Evolutionary conservation across 2,888 invertebrate genomes (phyloP), one percentile per base, ranked within the genome.

Genomic region (Cryptocephalus moraei): DNA sequence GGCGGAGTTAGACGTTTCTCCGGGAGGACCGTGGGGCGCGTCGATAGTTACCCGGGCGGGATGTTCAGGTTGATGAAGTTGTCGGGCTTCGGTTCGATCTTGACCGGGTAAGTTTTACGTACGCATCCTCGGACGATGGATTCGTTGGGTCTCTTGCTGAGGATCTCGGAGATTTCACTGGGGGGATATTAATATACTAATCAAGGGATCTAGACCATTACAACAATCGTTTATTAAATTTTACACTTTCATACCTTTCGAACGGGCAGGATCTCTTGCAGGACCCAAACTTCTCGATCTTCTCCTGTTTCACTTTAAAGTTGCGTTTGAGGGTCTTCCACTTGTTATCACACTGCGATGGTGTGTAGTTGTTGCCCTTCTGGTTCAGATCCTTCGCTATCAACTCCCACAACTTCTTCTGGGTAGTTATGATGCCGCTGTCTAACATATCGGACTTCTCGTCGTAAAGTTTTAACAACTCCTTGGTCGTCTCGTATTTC

Each of bases 401-500:
- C 2, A 56, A 33, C 46, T 56, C 54, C 56, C 56, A 56, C 31
- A 56, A 38, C 42, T 50, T 54, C 39, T 53, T 56, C 33, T 52
- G 54, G 1, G 56, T 56, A 12, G 43, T 49, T 46, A 56, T 53
- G 33, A 56, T 54, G 10, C 56, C 56, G n/a, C 49, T 46, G 39
- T 56, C 56, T 8, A 56, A 39, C 49, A 56, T 47, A 36, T 56
- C 54, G 32, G 45, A 51, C 45, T 56, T 56, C 43, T 56, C 56
- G 22, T 56, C 56, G 40, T 56, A 56, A 9, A 56, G 22, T 45
- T 52, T 56, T 12, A 56, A 40, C 12, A 56, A 39, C 13, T 54
- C 51, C n/a, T 49, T 52, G 8, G 56, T 51, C 8, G 56, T 50
- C 9, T 56, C 52, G 40, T 51, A 45, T 36, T 43, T 49, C 56